Percentiles rank a stretch among this genome's conserved stretches.
phyloP scores from a whole-genome alignment of 2,888 invertebrate species.

The Mesorhabditis sp. region DNA sequence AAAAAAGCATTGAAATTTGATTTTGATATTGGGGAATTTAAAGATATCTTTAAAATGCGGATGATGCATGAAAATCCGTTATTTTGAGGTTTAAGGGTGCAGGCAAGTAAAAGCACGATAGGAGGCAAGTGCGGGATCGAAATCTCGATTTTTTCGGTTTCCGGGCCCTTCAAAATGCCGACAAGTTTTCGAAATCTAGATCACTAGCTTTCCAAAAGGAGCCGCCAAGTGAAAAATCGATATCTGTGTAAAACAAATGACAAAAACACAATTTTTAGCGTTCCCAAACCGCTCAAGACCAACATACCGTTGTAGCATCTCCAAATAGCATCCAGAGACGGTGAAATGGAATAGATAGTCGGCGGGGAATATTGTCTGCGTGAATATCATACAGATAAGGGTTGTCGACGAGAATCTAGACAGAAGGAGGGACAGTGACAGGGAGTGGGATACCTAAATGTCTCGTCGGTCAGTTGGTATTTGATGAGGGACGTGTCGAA shows the following conservation, averaged over 20 bases:
- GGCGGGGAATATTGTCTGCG: conserved; percentile 55
- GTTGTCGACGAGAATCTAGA: conserved; percentile 38
- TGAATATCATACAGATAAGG: conserved; percentile 54
- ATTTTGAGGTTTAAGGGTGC: no score
- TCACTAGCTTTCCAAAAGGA: no score
- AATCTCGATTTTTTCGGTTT: no score
- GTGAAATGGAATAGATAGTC: conserved; percentile 56
- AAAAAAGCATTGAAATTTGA: no score
- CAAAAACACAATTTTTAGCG: conserved; percentile 9
- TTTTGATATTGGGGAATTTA: no score
- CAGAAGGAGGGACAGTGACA: not conserved
- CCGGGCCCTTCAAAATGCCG: no score
- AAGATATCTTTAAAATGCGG: no score
- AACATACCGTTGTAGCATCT: conserved; percentile 42
- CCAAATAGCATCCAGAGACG: conserved; percentile 52
- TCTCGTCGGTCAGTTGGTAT: conserved; percentile 51
- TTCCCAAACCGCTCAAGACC: not conserved
- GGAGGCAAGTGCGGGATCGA: no score
- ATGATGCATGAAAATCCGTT: no score
- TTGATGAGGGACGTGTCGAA: conserved; percentile 50
- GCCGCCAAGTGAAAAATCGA: not conserved
- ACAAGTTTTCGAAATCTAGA: no score
- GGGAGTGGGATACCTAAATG: conserved; percentile 21
- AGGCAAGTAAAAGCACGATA: no score
- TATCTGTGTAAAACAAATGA: conserved; percentile 9